Conservation (phyloP, 2,797 vertebrate species). For the Pampus argenteus region DNA sequence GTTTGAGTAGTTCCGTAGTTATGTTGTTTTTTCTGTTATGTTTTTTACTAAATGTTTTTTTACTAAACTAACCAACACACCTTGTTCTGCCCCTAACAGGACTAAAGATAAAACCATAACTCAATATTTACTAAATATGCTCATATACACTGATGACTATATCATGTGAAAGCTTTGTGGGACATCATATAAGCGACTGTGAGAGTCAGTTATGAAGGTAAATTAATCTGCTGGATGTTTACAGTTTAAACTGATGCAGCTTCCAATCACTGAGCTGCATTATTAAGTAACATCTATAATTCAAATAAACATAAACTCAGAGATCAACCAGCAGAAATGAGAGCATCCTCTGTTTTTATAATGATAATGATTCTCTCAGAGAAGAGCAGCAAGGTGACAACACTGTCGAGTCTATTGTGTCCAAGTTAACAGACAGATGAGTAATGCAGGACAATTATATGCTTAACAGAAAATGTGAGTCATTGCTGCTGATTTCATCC, state of each 20-base stretch:
- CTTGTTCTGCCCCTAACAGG: too few species aligned
- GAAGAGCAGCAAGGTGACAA: neutral
- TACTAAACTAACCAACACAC: too few species aligned
- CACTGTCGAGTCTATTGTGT: neutral
- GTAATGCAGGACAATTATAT: slow-evolving; percentile 10
- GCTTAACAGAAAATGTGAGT: neutral
- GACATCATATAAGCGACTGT: too few species aligned
- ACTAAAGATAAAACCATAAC: too few species aligned
- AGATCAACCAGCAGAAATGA: neutral
- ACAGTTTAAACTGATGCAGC: too few species aligned
- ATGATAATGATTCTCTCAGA: neutral
- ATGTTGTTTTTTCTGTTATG: too few species aligned
- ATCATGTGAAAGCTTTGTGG: too few species aligned
- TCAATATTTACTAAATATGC: too few species aligned
- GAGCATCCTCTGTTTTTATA: neutral
- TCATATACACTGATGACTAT: too few species aligned
- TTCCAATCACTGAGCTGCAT: neutral
- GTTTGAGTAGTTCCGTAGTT: too few species aligned
- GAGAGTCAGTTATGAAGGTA: neutral
- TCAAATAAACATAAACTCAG: neutral
- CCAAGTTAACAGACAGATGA: neutral
- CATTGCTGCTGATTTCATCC: neutral
- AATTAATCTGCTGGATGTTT: neutral
- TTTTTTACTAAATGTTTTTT: too few species aligned
- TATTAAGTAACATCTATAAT: too few species aligned